These are phyloP conservation scores for Reticulitermes speratus DNA, from an alignment of 1,140 invertebrate genomes.

Conservation along the genomic window DNA sequence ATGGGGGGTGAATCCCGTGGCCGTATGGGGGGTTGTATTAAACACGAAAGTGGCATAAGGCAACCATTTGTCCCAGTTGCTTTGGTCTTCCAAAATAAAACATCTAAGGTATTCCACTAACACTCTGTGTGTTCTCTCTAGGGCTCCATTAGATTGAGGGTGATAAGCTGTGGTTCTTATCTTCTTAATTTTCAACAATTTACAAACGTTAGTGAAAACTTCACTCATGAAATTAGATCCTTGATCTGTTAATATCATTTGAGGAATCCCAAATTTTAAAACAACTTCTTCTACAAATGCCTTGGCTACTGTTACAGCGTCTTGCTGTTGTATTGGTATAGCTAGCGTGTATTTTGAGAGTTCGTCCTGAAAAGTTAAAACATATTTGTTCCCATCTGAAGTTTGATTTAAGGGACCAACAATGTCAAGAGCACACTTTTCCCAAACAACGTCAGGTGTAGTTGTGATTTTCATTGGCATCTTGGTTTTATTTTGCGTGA, in stretches of 20 bases:
- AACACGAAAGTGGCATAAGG: constrained; percentile 24
- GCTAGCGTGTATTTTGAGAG: constrained; percentile 25
- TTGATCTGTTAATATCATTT: constrained; percentile 16
- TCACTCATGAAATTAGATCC: constrained; percentile 26
- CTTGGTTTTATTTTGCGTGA: not conserved
- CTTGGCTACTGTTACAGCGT: constrained; percentile 14
- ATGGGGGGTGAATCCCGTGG: constrained; percentile 24
- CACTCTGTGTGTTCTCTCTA: constrained; percentile 43
- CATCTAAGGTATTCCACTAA: constrained; percentile 43
- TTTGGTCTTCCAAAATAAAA: constrained; percentile 39
- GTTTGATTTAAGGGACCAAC: constrained; percentile 28
- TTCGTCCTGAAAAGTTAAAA: constrained; percentile 30
- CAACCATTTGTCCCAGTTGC: constrained; percentile 41
- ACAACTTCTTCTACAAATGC: constrained; percentile 23
- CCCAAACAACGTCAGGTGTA: not conserved
- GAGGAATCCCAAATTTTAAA: not conserved
- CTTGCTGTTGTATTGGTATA: constrained; percentile 18
- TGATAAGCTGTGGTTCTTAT: constrained; percentile 41
- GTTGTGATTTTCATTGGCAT: constrained; percentile 29
- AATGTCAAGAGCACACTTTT: constrained; percentile 29
- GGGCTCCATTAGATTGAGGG: constrained; percentile 43
- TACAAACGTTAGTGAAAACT: constrained; percentile 39
- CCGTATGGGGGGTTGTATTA: constrained; percentile 30
- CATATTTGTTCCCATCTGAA: constrained; percentile 23
- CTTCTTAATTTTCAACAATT: constrained; percentile 40